A percentile compares a stretch with the other conserved stretches of the same genome.
Conservation (phyloP, 2,888 invertebrate species). For the Phorcus lineatus region DNA sequence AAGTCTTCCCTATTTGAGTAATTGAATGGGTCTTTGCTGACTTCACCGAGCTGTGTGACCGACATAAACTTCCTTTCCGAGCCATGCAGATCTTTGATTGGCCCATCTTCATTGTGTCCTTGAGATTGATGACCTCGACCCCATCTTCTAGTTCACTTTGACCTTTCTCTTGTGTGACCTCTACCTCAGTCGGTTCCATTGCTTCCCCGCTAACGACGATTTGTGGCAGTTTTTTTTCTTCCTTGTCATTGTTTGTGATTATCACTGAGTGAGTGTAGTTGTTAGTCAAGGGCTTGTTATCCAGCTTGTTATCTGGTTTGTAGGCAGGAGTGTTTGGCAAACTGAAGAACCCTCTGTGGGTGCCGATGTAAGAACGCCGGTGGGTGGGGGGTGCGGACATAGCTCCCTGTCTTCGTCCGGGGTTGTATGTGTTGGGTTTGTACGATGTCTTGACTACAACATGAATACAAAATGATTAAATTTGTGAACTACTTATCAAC, state of each 20-base stretch:
- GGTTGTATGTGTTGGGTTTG: conserved; percentile 49
- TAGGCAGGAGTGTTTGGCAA: conserved; percentile 11
- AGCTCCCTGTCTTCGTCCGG: conserved; percentile 35
- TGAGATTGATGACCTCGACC: conserved; percentile 2
- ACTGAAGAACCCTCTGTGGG: not conserved
- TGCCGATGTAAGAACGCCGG: not conserved
- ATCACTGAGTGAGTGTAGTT: not conserved
- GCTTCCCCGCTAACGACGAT: not conserved
- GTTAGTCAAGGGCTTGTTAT: not conserved
- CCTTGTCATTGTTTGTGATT: not conserved
- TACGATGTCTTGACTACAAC: conserved; percentile 32
- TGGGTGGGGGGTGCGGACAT: conserved; percentile 27
- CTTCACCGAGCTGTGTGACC: not conserved
- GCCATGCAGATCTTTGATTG: not conserved
- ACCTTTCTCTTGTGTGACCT: not conserved
- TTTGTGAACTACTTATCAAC: no score
- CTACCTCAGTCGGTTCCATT: not conserved
- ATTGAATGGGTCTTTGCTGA: not conserved
- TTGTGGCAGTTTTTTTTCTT: not conserved
- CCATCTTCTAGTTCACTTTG: not conserved
- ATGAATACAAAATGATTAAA: no score
- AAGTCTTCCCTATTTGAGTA: not conserved
- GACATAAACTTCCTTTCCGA: not conserved
- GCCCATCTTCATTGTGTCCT: not conserved
- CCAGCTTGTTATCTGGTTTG: not conserved